Evolutionary conservation across 2,797 vertebrate genomes (phyloP).

Genomic region (Catharus ustulatus): DNA sequence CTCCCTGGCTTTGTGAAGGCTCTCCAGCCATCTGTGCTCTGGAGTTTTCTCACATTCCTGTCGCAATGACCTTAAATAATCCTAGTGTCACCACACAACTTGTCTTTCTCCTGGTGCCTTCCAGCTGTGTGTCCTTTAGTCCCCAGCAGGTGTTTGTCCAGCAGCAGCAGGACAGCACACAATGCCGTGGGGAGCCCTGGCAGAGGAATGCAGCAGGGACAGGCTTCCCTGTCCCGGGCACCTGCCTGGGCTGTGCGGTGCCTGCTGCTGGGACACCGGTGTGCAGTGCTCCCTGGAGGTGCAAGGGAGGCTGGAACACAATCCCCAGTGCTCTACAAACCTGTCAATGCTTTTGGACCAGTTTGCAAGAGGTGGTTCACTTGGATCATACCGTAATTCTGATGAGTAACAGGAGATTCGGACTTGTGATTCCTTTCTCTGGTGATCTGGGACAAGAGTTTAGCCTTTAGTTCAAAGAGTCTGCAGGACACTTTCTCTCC

Average conservation of each 20-base stretch:
- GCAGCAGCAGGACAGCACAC: background rate
- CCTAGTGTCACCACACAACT: accelerated
- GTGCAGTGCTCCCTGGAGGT: background rate
- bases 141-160: background rate
- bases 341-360: background rate
- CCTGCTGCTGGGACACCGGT: background rate
- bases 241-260: background rate
- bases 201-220: accelerated
- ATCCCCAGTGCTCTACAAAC: background rate
- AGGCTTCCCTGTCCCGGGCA: accelerated
- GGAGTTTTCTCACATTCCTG: accelerated
- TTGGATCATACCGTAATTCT: background rate
- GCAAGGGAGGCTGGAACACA: background rate
- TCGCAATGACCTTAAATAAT: background rate
- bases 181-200: accelerated
- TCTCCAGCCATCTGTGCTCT: background rate
- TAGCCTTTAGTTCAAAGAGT: background rate
- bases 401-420: background rate
- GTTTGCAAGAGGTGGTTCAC: background rate
- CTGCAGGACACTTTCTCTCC: background rate
- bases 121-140: background rate
- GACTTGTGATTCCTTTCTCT: background rate
- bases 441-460: background rate
- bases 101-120: background rate
- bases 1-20: background rate